These are phyloP conservation scores for Prunella fulvescens DNA, from an alignment of 2,113 vertebrate species.

Conservation along the genomic window DNA sequence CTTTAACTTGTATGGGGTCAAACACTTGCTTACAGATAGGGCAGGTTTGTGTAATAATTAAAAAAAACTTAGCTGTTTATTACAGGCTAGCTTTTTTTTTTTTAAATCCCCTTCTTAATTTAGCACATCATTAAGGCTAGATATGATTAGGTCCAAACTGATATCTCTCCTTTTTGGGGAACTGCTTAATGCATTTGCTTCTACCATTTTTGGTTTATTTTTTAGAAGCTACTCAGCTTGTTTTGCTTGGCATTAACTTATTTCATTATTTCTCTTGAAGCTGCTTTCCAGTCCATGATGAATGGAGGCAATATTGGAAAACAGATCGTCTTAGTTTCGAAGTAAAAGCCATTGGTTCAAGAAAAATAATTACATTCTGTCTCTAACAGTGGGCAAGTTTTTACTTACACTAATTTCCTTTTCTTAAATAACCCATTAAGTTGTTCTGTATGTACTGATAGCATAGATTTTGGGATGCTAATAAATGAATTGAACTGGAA, in stretches of 20 bases:
- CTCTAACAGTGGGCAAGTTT: neutral
- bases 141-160: neutral
- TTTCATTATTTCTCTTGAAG: constrained; percentile 72
- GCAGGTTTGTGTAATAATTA: no score
- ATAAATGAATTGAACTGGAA: neutral
- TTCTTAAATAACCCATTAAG: neutral
- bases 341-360: constrained; percentile 51
- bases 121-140: neutral
- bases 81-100: neutral
- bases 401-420: neutral
- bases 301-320: constrained; percentile 91
- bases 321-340: constrained; percentile 86
- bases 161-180: neutral
- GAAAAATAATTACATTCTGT: neutral
- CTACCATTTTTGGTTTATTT: neutral
- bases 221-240: neutral
- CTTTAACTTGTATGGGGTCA: neutral
- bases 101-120: neutral
- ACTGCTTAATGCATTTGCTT: neutral
- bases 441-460: neutral
- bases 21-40: neutral
- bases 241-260: constrained; percentile 18
- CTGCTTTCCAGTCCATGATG: constrained; percentile 96
- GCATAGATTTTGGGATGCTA: neutral
- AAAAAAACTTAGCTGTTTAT: neutral